Evolutionary conservation across 2,797 vertebrate genomes (phyloP), one percentile per base, ranked within the genome.

Genomic region (Brachyrhaphis roseni): DNA sequence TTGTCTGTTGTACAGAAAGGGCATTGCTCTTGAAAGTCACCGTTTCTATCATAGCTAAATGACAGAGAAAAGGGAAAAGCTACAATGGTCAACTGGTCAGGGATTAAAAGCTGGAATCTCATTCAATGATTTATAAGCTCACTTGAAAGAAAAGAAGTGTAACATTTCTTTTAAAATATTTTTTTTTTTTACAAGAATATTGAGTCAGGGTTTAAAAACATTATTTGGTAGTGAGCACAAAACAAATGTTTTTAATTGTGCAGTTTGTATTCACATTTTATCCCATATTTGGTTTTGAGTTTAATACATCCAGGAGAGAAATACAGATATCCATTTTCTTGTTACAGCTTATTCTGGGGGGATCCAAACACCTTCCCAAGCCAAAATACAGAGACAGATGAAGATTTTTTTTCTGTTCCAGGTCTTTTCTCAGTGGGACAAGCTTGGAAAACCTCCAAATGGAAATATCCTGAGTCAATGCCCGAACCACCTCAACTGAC

Each of bases 11-110:
- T 77, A 47, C 26, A 57, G 64, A 78, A 55, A 82, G 39, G 74
- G 28, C 55, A 80, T 16, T 64, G 46, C 59, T 73, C 13, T 2
- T 85, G 81, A 90, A 92, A 89, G 89, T 87, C 82, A 90, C 6
- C 10, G 5, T 11, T 34, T 64, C 1, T 77, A 11, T 12, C 15
- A 28, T 28, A 76, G 84, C 59, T 80, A 31, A 76, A 57, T 43
- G 47, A 23, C 6, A 13, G 16, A 39, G 20, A 66, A 36, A 8
- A 15, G n/a, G 16, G 20, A 64, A 45, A n/a, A 23, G 0, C 66
- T 39, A 18, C 39, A 28, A 51, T 53, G 47, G 46, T 51, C 15
- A 64, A 47, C 10, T 16, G 6, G 47, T 23, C 28, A 23, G 20
- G 45, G 16, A 34, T 46, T 51, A 41, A 41, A 68, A 6, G 11